Evolutionary conservation across 2,888 invertebrate genomes (phyloP).

Genomic region (Myopa tessellatipennis): DNA sequence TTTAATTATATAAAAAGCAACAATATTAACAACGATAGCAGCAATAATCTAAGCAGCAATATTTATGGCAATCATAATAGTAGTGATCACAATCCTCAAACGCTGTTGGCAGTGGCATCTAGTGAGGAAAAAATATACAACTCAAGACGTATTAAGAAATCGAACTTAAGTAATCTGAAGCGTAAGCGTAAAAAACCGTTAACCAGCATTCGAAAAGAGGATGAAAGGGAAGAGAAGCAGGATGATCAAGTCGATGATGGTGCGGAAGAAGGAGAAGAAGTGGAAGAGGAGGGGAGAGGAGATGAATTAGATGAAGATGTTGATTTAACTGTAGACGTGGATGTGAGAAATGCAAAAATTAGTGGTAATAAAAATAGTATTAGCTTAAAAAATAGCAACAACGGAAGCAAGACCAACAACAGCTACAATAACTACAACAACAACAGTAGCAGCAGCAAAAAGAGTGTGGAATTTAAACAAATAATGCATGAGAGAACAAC

Average conservation of each 20-base stretch:
- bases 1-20: constrained; percentile 47
- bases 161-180: constrained; percentile 47
- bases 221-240: constrained; percentile 9
- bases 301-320: constrained; percentile 37
- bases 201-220: constrained; percentile 20
- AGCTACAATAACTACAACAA: constrained; percentile 32
- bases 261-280: constrained; percentile 14
- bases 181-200: constrained; percentile 50
- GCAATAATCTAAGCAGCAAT: constrained; percentile 48
- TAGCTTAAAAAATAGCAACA: constrained; percentile 53
- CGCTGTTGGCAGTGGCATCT: constrained; percentile 43
- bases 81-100: constrained; percentile 42
- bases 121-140: constrained; percentile 41
- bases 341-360: constrained; percentile 14
- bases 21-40: constrained; percentile 55
- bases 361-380: constrained; percentile 55
- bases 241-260: constrained; percentile 28
- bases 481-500: constrained; percentile 47
- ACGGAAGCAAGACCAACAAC: constrained; percentile 45
- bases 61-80: not conserved
- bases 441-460: constrained; percentile 42
- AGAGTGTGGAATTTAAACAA: constrained; percentile 37
- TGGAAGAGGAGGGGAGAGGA: constrained; percentile 39
- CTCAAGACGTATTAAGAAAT: constrained; percentile 49
- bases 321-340: not conserved